A percentile compares a stretch with the other conserved stretches of the same genome.
Evolutionary conservation across 2,888 invertebrate genomes (phyloP).

Genomic region (Biston betularia): DNA sequence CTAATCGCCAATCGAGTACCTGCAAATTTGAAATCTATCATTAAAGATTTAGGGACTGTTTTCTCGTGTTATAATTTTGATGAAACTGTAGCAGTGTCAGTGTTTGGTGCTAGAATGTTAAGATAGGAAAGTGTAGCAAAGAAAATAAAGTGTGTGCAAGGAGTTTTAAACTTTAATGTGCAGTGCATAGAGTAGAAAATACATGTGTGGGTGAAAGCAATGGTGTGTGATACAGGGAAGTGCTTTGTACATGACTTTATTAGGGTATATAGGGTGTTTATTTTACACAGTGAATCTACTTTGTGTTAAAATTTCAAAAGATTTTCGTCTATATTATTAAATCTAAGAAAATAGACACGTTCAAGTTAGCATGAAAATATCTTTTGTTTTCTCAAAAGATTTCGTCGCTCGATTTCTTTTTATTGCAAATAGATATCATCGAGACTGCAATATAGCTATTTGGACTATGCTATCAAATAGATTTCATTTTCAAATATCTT

Average conservation of each 20-base stretch:
- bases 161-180: constrained; percentile 80
- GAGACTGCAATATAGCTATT: constrained; percentile 11
- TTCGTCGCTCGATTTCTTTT: constrained; percentile 15
- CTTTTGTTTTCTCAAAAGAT: constrained; percentile 15
- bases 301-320: constrained; percentile 4
- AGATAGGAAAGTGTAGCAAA: constrained; percentile 68
- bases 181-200: constrained; percentile 81
- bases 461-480: constrained; percentile 7
- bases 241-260: constrained; percentile 33
- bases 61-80: constrained; percentile 58
- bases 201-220: constrained; percentile 65
- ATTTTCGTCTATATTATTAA: constrained; percentile 17
- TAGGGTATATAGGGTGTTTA: constrained; percentile 16
- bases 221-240: constrained; percentile 66
- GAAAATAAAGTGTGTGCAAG: constrained; percentile 70
- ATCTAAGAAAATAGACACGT: constrained; percentile 7
- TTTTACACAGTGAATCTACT: constrained; percentile 28
- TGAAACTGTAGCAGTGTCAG: constrained; percentile 61
- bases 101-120: constrained; percentile 70
- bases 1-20: constrained; percentile 63
- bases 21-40: constrained; percentile 54
- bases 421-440: constrained; percentile 10
- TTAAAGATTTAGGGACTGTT: constrained; percentile 50
- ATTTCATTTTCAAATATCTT: background rate
- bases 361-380: constrained; percentile 15